phyloP scores from a whole-genome alignment of 2,797 vertebrate genomes.

The Urophycis tenuis region DNA sequence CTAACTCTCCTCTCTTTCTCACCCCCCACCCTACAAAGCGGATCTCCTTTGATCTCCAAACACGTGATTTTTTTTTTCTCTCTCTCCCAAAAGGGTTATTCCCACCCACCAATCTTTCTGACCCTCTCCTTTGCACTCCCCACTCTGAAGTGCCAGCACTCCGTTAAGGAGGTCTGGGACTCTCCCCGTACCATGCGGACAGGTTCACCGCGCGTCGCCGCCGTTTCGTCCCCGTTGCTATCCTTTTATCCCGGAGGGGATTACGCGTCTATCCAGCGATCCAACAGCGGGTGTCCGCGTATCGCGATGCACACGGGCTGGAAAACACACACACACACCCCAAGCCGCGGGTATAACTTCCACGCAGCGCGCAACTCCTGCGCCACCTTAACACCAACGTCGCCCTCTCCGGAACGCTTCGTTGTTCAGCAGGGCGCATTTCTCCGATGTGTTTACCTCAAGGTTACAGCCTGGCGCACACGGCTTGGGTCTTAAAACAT shows the following conservation, averaged over 20 bases:
- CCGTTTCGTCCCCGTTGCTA: too few species aligned
- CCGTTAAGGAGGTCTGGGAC: constrained; percentile 68
- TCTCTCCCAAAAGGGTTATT: constrained; percentile 66
- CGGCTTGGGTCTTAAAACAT: too few species aligned
- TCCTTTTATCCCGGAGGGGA: too few species aligned
- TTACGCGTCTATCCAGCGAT: too few species aligned
- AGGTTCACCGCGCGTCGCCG: too few species aligned
- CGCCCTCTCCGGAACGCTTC: constrained; percentile 50
- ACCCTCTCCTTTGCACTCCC: constrained; percentile 65
- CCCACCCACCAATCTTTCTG: constrained; percentile 72
- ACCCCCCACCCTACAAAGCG: constrained; percentile 68
- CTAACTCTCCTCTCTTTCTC: constrained; percentile 20
- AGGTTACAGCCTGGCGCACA: background rate
- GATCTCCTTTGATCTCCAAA: constrained; percentile 78
- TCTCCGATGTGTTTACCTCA: constrained; percentile 37
- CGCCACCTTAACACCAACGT: constrained; percentile 69
- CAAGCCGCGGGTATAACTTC: background rate
- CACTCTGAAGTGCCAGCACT: constrained; percentile 59
- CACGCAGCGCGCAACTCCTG: background rate
- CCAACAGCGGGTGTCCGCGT: too few species aligned
- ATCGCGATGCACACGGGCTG: too few species aligned
- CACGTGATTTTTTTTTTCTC: constrained; percentile 71
- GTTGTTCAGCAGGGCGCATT: constrained; percentile 52
- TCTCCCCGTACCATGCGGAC: too few species aligned
- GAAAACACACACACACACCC: too few species aligned